Conservation (phyloP, 2,888 invertebrate genomes). For the Ganaspis brasiliensis region DNA sequence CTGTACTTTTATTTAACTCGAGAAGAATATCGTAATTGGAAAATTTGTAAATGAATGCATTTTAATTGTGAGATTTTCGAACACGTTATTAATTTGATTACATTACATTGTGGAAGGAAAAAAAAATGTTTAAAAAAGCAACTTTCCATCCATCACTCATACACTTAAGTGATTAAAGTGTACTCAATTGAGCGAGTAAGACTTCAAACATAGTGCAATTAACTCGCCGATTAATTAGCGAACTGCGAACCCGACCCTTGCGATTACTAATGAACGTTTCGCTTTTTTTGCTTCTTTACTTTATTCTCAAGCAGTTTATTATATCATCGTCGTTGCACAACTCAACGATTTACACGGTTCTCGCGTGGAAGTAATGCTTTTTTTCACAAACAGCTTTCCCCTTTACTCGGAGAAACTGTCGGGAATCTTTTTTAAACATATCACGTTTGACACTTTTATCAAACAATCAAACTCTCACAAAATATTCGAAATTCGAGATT, state of each 20-base stretch:
- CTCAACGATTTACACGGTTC: constrained; percentile 9
- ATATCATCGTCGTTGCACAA: constrained; percentile 23
- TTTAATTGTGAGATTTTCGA: too few relatives aligned
- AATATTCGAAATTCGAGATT: neutral
- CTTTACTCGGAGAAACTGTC: constrained; percentile 16
- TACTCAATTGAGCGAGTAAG: constrained; percentile 20
- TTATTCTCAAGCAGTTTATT: constrained; percentile 14
- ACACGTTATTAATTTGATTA: neutral
- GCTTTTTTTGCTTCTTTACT: neutral
- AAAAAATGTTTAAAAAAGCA: constrained; percentile 13
- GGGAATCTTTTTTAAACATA: neutral
- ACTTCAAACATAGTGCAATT: constrained; percentile 32
- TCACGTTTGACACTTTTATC: too few relatives aligned
- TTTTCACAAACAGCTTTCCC: constrained; percentile 3
- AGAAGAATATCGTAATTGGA: neutral
- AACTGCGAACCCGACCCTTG: constrained; percentile 26
- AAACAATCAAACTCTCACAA: neutral
- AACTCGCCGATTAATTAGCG: constrained; percentile 30
- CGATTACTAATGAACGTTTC: constrained; percentile 31
- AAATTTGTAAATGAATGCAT: too few relatives aligned
- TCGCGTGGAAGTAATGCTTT: neutral
- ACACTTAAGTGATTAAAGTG: constrained; percentile 13
- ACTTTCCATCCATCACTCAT: neutral
- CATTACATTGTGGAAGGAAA: neutral
- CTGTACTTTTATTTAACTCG: neutral